phyloP scores from a whole-genome alignment of 2,113 vertebrate genomes.

The Petromus typicus region DNA sequence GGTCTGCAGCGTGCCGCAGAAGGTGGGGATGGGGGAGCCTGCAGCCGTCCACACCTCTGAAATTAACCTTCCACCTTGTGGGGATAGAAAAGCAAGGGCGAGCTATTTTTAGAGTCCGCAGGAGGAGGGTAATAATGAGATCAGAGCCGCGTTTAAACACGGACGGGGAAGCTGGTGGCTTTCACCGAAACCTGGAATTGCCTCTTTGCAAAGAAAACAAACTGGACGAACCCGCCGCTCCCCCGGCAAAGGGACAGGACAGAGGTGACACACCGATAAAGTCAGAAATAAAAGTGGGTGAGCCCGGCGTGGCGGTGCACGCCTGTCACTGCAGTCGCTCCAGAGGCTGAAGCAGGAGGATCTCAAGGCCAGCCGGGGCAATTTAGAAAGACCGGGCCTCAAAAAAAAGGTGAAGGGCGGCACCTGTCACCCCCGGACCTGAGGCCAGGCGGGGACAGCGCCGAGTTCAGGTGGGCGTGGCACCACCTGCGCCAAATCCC shows the following conservation, averaged over 20 bases:
- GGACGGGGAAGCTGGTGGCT: no score
- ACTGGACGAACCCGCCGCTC: background rate
- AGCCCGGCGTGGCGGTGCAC: background rate
- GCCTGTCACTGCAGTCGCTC: background rate
- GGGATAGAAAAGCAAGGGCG: background rate
- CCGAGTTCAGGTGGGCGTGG: no score
- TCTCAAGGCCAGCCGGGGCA: background rate
- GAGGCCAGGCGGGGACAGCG: no score
- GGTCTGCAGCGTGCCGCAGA: background rate
- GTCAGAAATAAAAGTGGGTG: background rate
- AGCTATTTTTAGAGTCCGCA: background rate
- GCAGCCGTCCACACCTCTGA: fast-evolving
- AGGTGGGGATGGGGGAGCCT: background rate
- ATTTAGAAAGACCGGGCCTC: background rate
- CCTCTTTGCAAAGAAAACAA: background rate
- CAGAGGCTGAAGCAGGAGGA: background rate
- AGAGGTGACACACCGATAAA: no score
- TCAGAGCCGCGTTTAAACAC: background rate
- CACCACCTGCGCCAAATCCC: no score
- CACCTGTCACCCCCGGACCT: no score
- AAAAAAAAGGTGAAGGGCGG: no score
- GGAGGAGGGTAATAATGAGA: background rate
- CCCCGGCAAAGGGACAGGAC: background rate
- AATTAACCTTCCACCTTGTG: background rate
- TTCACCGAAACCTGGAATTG: background rate